Conservation (phyloP, 1,140 invertebrate species). For the Drosophila busckii region DNA sequence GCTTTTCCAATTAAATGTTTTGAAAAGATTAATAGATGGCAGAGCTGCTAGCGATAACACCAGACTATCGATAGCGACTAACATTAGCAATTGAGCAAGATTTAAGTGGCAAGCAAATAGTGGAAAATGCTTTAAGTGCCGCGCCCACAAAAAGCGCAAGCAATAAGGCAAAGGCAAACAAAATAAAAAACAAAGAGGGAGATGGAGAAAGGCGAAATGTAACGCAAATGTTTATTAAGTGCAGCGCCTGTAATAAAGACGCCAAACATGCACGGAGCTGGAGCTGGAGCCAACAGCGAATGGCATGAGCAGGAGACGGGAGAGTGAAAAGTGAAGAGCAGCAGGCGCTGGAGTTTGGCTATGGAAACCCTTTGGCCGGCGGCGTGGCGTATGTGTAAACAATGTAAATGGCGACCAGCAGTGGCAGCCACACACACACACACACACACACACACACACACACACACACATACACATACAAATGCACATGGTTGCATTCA, state of each 20-base stretch:
- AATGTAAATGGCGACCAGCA: conserved; percentile 41
- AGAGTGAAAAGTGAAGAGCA: conserved; percentile 24
- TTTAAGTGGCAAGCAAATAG: conserved; percentile 46
- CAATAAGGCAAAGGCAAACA: neutral
- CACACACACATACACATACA: conserved; percentile 9
- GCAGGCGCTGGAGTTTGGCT: too few relatives aligned
- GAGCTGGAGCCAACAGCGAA: neutral
- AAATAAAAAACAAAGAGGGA: neutral
- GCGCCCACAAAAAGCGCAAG: conserved; percentile 49
- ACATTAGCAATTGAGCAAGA: too few relatives aligned
- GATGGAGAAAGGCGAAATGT: conserved; percentile 35
- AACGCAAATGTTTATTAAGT: conserved; percentile 73
- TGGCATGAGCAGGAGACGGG: conserved; percentile 1
- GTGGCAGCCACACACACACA: conserved; percentile 8
- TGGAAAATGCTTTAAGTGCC: too few relatives aligned
- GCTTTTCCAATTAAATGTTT: too few relatives aligned
- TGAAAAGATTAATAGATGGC: too few relatives aligned
- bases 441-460: conserved; percentile 16
- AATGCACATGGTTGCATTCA: conserved; percentile 23
- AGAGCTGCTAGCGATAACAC: too few relatives aligned
- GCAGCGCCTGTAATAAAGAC: conserved; percentile 69
- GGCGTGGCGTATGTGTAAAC: conserved; percentile 62
- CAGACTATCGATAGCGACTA: too few relatives aligned
- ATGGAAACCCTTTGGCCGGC: conserved; percentile 5
- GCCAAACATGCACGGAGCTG: conserved; percentile 43